phyloP scores from a whole-genome alignment of 2,113 vertebrate genomes.

The Rattus norvegicus region GRCr8 NC_086021.1:77557001-77557500 shows the following conservation, averaged over 20 bases:
- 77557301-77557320: not conserved
- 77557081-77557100: not conserved
- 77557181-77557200: not conserved
- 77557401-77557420: not conserved
- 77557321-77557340: not conserved
- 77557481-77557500: not conserved
- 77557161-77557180: not conserved
- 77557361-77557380: not conserved
- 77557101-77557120: conserved; percentile 42
- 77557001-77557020: not conserved
- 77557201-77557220: not conserved
- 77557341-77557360: not conserved
- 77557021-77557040: not conserved
- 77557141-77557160: conserved; percentile 12
- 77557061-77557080: not conserved
- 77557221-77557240: not conserved
- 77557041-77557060: not conserved
- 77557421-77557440: not conserved
- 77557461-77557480: not conserved
- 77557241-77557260: not conserved
- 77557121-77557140: not conserved
- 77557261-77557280: conserved; percentile 17
- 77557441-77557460: not conserved
- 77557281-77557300: not conserved
- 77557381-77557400: not conserved